These are phyloP conservation scores for Lepidurus arcticus DNA, from an alignment of 1,140 invertebrate genomes.

Conservation along the genomic window DNA sequence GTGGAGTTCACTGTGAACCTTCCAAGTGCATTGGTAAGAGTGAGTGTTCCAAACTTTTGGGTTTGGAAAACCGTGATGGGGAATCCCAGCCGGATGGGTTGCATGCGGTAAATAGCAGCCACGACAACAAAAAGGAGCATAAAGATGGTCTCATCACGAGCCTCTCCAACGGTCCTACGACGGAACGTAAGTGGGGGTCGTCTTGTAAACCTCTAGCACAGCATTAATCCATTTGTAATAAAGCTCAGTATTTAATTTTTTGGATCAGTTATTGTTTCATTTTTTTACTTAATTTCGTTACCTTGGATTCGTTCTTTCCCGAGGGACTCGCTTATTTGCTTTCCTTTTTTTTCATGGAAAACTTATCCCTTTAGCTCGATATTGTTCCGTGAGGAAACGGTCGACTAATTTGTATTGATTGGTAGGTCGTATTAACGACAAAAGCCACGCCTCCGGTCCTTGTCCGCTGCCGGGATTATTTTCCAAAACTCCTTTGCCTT, in stretches of 20 bases:
- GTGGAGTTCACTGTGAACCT: conserved; percentile 17
- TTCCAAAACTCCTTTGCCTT: conserved; percentile 19
- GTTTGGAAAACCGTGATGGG: neutral
- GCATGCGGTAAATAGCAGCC: conserved; percentile 3
- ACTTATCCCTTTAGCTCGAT: no score
- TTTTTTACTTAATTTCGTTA: no score
- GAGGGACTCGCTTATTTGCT: no score
- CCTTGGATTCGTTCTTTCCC: no score
- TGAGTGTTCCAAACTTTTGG: conserved; percentile 4
- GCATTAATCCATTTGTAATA: conserved; percentile 20
- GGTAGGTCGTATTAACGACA: conserved; percentile 14
- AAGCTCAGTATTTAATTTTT: conserved; percentile 1
- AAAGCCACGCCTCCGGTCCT: conserved; percentile 4
- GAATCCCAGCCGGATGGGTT: neutral
- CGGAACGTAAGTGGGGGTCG: conserved; percentile 8
- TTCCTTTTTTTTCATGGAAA: no score
- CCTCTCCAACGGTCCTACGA: conserved; percentile 11
- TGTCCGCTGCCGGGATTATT: neutral
- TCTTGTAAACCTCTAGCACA: conserved; percentile 11
- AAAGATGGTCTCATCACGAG: conserved; percentile 18
- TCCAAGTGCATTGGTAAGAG: neutral
- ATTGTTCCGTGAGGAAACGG: neutral
- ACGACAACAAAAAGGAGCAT: conserved; percentile 12
- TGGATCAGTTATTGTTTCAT: neutral
- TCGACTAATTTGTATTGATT: conserved; percentile 14